Percentiles rank a stretch among this genome's conserved stretches.
phyloP scores from a whole-genome alignment of 2,113 vertebrate genomes.

The Neoarius graeffei region DNA sequence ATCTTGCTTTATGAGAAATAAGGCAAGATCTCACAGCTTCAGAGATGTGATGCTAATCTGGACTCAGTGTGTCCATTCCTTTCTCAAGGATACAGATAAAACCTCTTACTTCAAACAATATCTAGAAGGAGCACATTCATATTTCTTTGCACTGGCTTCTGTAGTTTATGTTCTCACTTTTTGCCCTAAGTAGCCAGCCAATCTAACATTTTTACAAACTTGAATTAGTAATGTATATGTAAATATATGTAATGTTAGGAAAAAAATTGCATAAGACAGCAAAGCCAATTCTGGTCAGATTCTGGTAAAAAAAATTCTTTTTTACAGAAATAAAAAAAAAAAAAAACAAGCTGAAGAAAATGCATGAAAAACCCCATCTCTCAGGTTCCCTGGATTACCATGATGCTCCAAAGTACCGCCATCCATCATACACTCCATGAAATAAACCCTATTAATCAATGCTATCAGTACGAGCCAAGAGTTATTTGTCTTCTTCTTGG shows the following conservation, averaged over 20 bases:
- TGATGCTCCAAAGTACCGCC: constrained; percentile 14
- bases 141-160: not conserved
- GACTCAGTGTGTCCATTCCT: not conserved
- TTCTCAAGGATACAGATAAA: not conserved
- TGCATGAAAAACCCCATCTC: not conserved
- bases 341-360: not conserved
- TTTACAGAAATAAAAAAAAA: not conserved
- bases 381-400: constrained; percentile 9
- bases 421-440: constrained; percentile 20
- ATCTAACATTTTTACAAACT: not conserved
- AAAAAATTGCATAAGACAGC: not conserved
- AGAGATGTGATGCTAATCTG: not conserved
- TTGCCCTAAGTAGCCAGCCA: too few relatives aligned
- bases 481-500: constrained; percentile 33
- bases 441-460: constrained; percentile 32
- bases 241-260: not conserved
- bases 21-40: constrained; percentile 11
- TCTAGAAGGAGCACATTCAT: not conserved
- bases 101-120: not conserved
- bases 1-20: not conserved
- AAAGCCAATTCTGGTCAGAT: not conserved
- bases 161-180: not conserved
- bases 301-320: not conserved
- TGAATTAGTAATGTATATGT: not conserved
- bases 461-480: constrained; percentile 14